These are phyloP conservation scores for Apodemus sylvaticus DNA, from an alignment of 2,113 vertebrate genomes.

Conservation along the genomic window DNA sequence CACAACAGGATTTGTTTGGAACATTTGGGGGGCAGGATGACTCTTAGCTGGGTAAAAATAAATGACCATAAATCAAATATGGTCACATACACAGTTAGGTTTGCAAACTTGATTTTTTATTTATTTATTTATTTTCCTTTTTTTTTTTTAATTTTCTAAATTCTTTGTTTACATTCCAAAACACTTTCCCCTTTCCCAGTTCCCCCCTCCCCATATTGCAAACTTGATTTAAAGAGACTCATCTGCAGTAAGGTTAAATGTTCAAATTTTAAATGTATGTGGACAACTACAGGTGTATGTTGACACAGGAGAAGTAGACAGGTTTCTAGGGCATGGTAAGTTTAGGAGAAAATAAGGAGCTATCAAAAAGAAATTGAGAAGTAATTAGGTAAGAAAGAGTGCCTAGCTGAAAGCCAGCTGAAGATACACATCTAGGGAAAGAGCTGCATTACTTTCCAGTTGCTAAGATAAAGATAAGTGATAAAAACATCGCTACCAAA, in stretches of 20 bases:
- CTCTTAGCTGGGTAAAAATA: not conserved
- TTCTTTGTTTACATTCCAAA: too few species aligned
- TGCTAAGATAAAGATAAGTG: not conserved
- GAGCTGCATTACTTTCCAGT: not conserved
- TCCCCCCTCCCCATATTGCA: too few species aligned
- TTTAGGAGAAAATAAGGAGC: not conserved
- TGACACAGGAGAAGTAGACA: not conserved
- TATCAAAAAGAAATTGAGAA: not conserved
- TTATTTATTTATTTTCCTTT: too few species aligned
- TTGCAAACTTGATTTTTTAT: not conserved
- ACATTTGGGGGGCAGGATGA: not conserved
- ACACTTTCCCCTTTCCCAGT: too few species aligned
- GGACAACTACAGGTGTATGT: not conserved
- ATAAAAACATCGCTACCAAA: not conserved
- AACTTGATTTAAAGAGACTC: not conserved
- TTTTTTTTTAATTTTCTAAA: too few species aligned
- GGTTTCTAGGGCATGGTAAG: not conserved
- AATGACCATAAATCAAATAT: too few species aligned
- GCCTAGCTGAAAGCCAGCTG: not conserved
- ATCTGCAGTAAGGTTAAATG: not conserved
- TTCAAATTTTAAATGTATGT: not conserved
- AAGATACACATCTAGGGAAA: not conserved
- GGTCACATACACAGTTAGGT: not conserved
- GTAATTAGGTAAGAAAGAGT: not conserved
- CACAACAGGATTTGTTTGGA: not conserved